Percentiles rank a stretch among this genome's conserved stretches.
Conservation (phyloP, 2,888 invertebrate genomes). For the Xestia rhomboidea region DNA sequence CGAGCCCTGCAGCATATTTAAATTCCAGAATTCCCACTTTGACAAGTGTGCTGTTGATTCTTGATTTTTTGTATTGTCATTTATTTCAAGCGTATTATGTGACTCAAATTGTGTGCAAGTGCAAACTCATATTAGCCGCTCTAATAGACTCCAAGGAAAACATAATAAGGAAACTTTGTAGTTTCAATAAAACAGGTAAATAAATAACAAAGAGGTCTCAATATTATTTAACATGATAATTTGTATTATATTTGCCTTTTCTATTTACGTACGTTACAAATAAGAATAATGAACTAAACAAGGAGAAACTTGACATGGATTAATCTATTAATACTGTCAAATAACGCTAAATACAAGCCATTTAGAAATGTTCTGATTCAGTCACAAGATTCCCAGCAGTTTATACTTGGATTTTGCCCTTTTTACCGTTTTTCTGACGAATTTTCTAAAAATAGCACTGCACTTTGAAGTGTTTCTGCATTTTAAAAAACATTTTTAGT, state of each 20-base stretch:
- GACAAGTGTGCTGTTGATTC: neutral
- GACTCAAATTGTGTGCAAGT: neutral
- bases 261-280: neutral
- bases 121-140: constrained; percentile 10
- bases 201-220: constrained; percentile 29
- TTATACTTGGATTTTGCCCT: neutral
- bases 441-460: neutral
- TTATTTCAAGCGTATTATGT: neutral
- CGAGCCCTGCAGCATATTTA: neutral
- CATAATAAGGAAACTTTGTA: constrained; percentile 48
- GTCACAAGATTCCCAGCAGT: neutral
- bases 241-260: constrained; percentile 6
- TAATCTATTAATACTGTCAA: neutral
- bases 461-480: neutral
- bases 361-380: neutral
- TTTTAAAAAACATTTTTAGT: neutral
- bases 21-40: neutral
- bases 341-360: neutral
- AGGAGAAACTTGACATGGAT: neutral
- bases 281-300: neutral
- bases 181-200: constrained; percentile 24
- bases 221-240: constrained; percentile 42
- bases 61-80: neutral
- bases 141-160: constrained; percentile 39
- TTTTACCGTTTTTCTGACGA: neutral